phyloP scores from a whole-genome alignment of 2,113 vertebrate species.

The Brevimyrus niger region DNA sequence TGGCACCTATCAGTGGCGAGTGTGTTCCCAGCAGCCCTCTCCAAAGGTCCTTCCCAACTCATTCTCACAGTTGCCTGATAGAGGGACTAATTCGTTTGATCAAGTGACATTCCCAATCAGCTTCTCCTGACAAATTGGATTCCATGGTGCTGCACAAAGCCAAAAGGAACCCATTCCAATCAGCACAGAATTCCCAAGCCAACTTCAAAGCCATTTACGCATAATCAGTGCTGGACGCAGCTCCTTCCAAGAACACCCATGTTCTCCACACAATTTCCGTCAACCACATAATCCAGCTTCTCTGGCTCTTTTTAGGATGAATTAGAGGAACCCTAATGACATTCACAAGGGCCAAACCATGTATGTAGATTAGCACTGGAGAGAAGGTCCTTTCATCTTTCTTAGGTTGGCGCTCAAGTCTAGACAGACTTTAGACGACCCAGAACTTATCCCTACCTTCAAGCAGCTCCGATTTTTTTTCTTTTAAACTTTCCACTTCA shows the following conservation, averaged over 20 bases:
- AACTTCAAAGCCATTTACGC: slow-evolving; percentile 24
- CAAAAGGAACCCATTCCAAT: slow-evolving; percentile 1
- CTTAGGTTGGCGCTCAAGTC: slow-evolving; percentile 42
- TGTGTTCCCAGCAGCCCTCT: background rate
- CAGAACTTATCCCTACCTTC: background rate
- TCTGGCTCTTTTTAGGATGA: slow-evolving; percentile 59
- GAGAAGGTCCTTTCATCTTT: slow-evolving; percentile 62
- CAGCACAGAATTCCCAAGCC: slow-evolving; percentile 10
- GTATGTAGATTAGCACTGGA: slow-evolving; percentile 58
- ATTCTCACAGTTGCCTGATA: slow-evolving; percentile 19
- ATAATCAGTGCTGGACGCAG: slow-evolving; percentile 53
- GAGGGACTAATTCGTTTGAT: slow-evolving; percentile 18
- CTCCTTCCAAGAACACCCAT: slow-evolving; percentile 47
- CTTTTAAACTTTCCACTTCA: background rate
- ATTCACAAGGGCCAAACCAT: slow-evolving; percentile 59
- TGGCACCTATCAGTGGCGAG: background rate
- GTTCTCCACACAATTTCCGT: slow-evolving; percentile 54
- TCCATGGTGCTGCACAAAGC: slow-evolving; percentile 1
- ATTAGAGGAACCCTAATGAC: slow-evolving; percentile 58
- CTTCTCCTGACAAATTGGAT: slow-evolving; percentile 21
- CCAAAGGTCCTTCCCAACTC: slow-evolving; percentile 13
- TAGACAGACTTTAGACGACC: slow-evolving; percentile 27
- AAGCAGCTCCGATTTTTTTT: slow-evolving; percentile 1
- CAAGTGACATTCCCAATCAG: slow-evolving; percentile 23
- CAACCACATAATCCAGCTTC: slow-evolving; percentile 55